Evolutionary conservation across 2,888 invertebrate species (phyloP).

Genomic region (Petrophora chlorosata): DNA sequence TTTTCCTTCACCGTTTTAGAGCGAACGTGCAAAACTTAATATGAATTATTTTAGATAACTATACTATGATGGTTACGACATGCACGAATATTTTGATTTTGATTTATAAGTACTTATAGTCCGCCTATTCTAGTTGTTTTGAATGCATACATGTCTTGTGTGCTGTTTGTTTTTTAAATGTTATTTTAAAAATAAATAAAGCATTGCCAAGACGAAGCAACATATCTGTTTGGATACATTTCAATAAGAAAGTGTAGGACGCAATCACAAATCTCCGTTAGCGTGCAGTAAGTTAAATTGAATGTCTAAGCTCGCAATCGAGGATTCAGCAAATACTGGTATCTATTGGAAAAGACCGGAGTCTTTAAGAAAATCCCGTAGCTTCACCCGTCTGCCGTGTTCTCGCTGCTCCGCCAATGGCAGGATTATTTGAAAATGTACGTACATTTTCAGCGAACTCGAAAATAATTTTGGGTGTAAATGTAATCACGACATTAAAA

Average conservation of each 20-base stretch:
- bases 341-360: constrained; percentile 65
- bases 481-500: constrained; percentile 3
- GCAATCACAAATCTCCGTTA: constrained; percentile 65
- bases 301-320: constrained; percentile 72
- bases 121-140: too few relatives aligned
- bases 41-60: too few relatives aligned
- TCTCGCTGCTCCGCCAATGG: constrained; percentile 31
- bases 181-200: background rate
- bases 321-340: constrained; percentile 73
- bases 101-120: too few relatives aligned
- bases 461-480: constrained; percentile 8
- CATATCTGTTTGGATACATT: constrained; percentile 20
- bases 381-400: constrained; percentile 56
- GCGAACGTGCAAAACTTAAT: too few relatives aligned
- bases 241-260: constrained; percentile 41
- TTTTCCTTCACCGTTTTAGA: too few relatives aligned
- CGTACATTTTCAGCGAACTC: constrained; percentile 13
- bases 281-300: constrained; percentile 73
- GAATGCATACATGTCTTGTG: too few relatives aligned
- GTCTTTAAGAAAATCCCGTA: constrained; percentile 67
- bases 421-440: constrained; percentile 34
- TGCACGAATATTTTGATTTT: too few relatives aligned
- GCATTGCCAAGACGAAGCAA: constrained; percentile 1
- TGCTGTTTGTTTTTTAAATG: too few relatives aligned
- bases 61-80: too few relatives aligned